A percentile compares a stretch with the other conserved stretches of the same genome.
Conservation (phyloP, 2,888 invertebrate genomes). For the Trachelus iudaicus region DNA sequence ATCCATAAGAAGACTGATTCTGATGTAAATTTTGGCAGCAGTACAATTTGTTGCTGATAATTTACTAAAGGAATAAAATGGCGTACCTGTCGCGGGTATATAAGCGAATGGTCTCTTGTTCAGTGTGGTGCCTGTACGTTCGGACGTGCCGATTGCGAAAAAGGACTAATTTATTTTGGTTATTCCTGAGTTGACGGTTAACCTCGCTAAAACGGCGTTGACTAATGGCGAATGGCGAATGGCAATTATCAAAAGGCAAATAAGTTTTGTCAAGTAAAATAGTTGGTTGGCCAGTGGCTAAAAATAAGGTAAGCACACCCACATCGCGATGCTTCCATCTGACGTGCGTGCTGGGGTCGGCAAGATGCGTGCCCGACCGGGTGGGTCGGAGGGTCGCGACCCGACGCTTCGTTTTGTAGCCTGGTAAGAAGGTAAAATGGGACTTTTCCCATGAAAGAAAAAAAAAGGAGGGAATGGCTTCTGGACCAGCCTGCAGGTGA, state of each 20-base stretch:
- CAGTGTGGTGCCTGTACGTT: not conserved
- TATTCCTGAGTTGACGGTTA: not conserved
- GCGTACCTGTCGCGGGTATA: not conserved
- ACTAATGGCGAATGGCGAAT: not conserved
- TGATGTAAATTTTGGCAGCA: not conserved
- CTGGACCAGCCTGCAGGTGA: not conserved
- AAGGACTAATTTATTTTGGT: not conserved
- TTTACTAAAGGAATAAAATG: not conserved
- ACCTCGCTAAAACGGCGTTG: not conserved
- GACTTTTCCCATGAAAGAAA: not conserved
- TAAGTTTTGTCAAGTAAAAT: not conserved
- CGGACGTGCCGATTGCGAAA: not conserved
- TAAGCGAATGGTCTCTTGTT: not conserved
- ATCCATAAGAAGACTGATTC: not conserved
- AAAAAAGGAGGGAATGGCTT: not conserved
- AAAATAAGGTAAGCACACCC: not conserved
- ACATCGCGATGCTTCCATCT: not conserved
- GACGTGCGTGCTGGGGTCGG: not conserved
- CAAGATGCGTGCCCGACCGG: not conserved
- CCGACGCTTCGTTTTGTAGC: not conserved
- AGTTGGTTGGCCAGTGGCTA: not conserved
- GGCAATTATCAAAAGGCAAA: not conserved
- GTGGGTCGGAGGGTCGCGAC: not conserved
- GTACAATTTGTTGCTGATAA: not conserved
- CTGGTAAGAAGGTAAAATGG: not conserved